phyloP scores from a whole-genome alignment of 2,113 vertebrate genomes.

The Channa argus region DNA sequence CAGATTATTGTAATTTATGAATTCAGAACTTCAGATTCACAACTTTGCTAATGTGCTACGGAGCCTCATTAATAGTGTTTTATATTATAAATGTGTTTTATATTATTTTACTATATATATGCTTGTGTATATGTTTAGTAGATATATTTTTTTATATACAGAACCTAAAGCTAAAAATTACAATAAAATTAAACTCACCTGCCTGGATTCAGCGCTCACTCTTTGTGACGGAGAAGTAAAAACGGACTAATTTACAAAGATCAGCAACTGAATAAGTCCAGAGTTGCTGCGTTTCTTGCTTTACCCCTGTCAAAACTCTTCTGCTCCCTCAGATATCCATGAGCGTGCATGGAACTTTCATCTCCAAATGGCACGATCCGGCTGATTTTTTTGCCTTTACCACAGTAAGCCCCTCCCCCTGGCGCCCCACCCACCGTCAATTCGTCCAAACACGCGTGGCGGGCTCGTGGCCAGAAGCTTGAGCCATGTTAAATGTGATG shows the following conservation, averaged over 20 bases:
- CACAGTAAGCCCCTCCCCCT: slow-evolving; percentile 75
- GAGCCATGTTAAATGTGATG: background rate
- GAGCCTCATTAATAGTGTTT: background rate
- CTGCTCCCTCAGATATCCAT: slow-evolving; percentile 68
- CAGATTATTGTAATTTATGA: slow-evolving; percentile 26
- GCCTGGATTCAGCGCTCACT: slow-evolving; percentile 27
- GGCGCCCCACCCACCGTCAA: slow-evolving; percentile 69
- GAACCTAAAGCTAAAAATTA: too few relatives aligned
- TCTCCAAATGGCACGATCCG: slow-evolving; percentile 65
- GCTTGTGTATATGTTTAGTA: too few relatives aligned
- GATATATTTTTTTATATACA: too few relatives aligned
- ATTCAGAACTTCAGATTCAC: slow-evolving; percentile 1
- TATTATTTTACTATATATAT: too few relatives aligned
- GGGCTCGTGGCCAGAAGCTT: slow-evolving; percentile 82
- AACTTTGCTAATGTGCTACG: background rate
- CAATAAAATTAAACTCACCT: slow-evolving; percentile 61
- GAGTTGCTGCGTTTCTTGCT: slow-evolving; percentile 35
- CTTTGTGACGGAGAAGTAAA: slow-evolving; percentile 14
- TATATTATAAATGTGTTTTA: too few relatives aligned
- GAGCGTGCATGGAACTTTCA: slow-evolving; percentile 63
- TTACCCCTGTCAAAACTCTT: slow-evolving; percentile 35
- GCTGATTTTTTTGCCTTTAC: slow-evolving; percentile 62
- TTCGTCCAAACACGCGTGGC: slow-evolving; percentile 81
- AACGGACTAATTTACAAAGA: slow-evolving; percentile 11
- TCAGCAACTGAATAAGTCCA: slow-evolving; percentile 33